These are phyloP conservation scores for Diuraphis noxia DNA, from an alignment of 1,140 invertebrate species.

Conservation along the genomic window DNA sequence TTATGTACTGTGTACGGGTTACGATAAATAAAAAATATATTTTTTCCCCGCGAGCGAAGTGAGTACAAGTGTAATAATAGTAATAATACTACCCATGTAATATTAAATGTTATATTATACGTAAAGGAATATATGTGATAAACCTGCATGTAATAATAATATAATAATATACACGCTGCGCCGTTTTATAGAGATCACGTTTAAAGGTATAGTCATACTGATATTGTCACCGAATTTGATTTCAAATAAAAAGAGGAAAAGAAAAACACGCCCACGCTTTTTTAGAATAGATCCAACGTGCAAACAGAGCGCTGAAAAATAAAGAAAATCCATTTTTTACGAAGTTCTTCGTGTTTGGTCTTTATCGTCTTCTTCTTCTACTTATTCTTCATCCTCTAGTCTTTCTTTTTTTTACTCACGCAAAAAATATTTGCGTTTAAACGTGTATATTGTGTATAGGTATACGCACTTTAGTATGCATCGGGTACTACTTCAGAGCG, in stretches of 20 bases:
- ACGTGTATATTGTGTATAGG: not conserved
- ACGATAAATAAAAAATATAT: not conserved
- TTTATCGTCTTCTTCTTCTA: not conserved
- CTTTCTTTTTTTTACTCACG: not conserved
- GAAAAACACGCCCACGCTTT: not conserved
- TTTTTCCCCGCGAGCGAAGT: not conserved
- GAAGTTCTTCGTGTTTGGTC: not conserved
- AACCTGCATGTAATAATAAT: not conserved
- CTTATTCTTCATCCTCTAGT: too few species aligned
- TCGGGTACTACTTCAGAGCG: not conserved
- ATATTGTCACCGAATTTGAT: not conserved
- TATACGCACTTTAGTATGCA: not conserved
- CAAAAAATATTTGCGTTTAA: not conserved
- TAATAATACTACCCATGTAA: not conserved
- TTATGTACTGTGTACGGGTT: not conserved
- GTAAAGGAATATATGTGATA: not conserved
- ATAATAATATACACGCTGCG: not conserved
- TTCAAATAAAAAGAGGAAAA: not conserved
- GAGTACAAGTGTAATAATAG: not conserved
- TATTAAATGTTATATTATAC: not conserved
- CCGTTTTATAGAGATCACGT: not conserved
- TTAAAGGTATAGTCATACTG: not conserved
- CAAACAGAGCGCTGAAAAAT: not conserved
- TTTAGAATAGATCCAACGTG: not conserved
- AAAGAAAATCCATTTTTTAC: conserved; percentile 29